These are phyloP conservation scores for Pangasius krempfi DNA, from an alignment of 2,797 vertebrate genomes.

Conservation along the genomic window DNA sequence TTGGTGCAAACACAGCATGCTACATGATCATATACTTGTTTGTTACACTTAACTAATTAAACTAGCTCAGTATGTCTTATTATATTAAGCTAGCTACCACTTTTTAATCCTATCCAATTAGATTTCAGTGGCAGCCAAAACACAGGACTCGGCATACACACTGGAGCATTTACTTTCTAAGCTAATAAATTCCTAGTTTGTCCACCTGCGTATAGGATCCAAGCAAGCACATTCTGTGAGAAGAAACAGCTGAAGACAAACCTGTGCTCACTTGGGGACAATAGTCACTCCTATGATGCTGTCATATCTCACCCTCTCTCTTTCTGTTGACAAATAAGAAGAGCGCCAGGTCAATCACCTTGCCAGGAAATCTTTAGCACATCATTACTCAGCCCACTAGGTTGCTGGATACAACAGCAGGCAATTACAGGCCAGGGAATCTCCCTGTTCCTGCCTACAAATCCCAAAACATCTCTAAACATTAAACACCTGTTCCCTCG, in stretches of 20 bases:
- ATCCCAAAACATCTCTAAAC: slow-evolving; percentile 60
- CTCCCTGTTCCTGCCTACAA: slow-evolving; percentile 51
- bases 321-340: slow-evolving; percentile 59
- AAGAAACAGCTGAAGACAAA: slow-evolving; percentile 35
- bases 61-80: neutral
- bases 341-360: slow-evolving; percentile 63
- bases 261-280: slow-evolving; percentile 32
- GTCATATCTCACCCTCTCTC: slow-evolving; percentile 40
- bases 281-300: slow-evolving; percentile 36
- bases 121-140: neutral
- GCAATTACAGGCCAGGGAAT: slow-evolving; percentile 55
- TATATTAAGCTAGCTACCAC: neutral
- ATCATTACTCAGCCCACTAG: slow-evolving; percentile 67
- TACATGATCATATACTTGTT: neutral
- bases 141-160: neutral
- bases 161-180: neutral
- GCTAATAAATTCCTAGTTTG: neutral
- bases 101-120: neutral
- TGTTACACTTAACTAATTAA: neutral
- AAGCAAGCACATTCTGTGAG: slow-evolving; percentile 39
- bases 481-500: slow-evolving; percentile 68
- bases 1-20: neutral
- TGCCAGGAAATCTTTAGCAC: slow-evolving; percentile 67
- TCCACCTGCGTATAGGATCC: slow-evolving; percentile 6
- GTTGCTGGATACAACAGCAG: slow-evolving; percentile 56